Base-by-base conservation (phyloP, 2,113 vertebrate genomes). In the Salvator merianae region DNA sequence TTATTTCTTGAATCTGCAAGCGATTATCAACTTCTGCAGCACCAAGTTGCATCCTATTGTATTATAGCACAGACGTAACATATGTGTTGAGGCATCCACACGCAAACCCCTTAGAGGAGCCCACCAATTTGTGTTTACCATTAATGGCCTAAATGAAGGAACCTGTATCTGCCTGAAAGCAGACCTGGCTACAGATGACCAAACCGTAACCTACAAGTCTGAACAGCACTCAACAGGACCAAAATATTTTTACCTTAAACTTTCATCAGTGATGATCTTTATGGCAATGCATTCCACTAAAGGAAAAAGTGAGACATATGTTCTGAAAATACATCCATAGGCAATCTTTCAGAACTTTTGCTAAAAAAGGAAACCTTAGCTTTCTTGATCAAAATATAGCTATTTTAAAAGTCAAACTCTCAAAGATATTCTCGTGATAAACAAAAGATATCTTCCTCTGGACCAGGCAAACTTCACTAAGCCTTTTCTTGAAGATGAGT, bases 401-500 rank as follows among this genome's bases (percentile, higher is more conserved):
- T 87, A 84, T 89, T 84, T 77, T 89, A 71, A 90, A 92, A 83
- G 81, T 84, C 73, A 91, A 85, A 90, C 77, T 91, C 89, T 75
- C 76, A 90, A 92, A 86, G 2, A 77, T 68, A 77, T 87, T 1
- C 0, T 84, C 85, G 5, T 34, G 86, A 90, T 82, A 92, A 92
- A 89, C 74, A 88, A 79, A 81, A 87, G 75, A 89, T 1, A 78
- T 83, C 9, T 0, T 82, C 88, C 88, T 75, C 18, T 84, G 70
- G 40, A 43, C 34, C 66, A 87, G 86, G 90, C 32, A 74, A 78
- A 12, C 2, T 28, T 38, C 32, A n/a, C n/a, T 18, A 74, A 74
- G 55, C n/a, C 22, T 30, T 24, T 36, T 32, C 20, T 20, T n/a
- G 5, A 26, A 20, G 50, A 59, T 74, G 63, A 73, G 38, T 74